Conservation (phyloP, 2,113 vertebrate genomes). For the Melozone crissalis region DNA sequence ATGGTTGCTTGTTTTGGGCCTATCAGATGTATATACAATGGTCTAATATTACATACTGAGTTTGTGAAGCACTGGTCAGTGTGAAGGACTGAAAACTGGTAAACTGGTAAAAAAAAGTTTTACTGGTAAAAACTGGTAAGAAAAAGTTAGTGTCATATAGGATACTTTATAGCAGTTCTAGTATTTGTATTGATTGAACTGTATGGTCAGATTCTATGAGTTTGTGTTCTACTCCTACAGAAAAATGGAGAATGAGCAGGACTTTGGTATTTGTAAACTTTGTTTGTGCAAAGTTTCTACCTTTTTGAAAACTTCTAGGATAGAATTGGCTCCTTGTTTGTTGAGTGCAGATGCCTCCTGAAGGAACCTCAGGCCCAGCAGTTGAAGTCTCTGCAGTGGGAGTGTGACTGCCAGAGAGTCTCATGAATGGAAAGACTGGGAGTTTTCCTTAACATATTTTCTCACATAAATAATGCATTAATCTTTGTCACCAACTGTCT, state of each 20-base stretch:
- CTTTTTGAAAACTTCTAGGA: background rate
- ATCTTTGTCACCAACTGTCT: background rate
- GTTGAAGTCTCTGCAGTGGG: background rate
- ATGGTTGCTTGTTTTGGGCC: background rate
- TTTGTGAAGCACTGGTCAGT: background rate
- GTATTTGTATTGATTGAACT: background rate
- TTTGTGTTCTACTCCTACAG: background rate
- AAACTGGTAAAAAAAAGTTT: background rate
- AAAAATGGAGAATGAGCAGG: background rate
- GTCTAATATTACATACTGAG: background rate
- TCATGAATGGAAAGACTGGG: background rate
- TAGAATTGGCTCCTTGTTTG: background rate
- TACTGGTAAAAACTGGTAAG: too few relatives aligned
- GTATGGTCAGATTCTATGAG: background rate
- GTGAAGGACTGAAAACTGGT: background rate
- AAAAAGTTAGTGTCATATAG: background rate
- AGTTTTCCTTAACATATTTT: background rate
- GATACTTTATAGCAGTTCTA: background rate
- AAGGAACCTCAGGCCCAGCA: background rate
- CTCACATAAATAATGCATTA: background rate
- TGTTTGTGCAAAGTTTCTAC: background rate
- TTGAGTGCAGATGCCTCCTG: background rate
- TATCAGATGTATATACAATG: fast-evolving
- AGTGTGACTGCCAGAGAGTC: background rate
- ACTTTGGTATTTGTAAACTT: background rate